phyloP scores from a whole-genome alignment of 2,797 vertebrate species.

The Coranthus polyacanthus region DNA sequence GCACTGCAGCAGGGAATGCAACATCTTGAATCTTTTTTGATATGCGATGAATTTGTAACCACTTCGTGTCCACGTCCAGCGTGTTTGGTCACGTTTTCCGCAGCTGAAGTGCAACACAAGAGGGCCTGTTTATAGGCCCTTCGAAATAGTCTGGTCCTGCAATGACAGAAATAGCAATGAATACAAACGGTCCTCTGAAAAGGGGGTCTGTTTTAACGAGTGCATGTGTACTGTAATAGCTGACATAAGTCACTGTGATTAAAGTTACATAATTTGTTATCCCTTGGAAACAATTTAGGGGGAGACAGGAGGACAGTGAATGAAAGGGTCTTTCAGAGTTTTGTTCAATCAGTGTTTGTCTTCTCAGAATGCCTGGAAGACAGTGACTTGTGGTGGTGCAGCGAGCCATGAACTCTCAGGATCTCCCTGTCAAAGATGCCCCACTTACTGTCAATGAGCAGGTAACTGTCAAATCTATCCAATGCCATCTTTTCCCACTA shows the following conservation, averaged over 20 bases:
- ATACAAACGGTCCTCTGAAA: conserved; percentile 28
- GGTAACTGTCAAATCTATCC: conserved; percentile 78
- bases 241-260: not conserved
- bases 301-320: not conserved
- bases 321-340: not conserved
- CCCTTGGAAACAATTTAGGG: not conserved
- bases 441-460: conserved; percentile 95
- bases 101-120: conserved; percentile 52
- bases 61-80: conserved; percentile 20
- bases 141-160: conserved; percentile 67
- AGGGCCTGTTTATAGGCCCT: conserved; percentile 73
- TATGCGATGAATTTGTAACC: conserved; percentile 18
- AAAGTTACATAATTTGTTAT: not conserved
- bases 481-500: not conserved
- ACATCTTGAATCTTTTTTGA: conserved; percentile 14
- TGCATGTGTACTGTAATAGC: not conserved
- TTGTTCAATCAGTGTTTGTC: conserved; percentile 36
- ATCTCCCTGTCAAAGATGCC: conserved; percentile 86
- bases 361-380: conserved; percentile 84
- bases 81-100: conserved; percentile 34
- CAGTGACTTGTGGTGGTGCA: conserved; percentile 72
- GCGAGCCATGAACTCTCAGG: conserved; percentile 90
- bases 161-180: conserved; percentile 64
- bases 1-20: conserved; percentile 55
- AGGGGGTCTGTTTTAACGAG: conserved; percentile 10